These are phyloP conservation scores for Miniopterus natalensis DNA, from an alignment of 2,113 vertebrate genomes.

Conservation along the genomic window DNA sequence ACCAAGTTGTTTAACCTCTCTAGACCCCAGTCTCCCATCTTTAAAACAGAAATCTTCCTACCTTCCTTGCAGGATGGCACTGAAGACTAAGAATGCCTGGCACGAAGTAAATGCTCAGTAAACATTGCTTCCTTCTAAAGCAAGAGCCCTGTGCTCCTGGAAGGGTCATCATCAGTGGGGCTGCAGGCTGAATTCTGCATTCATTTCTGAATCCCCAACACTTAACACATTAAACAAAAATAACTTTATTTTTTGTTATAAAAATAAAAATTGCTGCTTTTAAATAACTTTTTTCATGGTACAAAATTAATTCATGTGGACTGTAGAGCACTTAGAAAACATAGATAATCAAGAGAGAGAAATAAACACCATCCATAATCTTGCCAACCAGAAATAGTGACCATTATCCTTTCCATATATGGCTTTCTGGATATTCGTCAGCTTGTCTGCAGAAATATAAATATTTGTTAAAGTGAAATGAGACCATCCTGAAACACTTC, in stretches of 20 bases:
- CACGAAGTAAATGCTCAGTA: background rate
- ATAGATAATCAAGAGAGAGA: background rate
- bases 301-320: background rate
- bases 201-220: background rate
- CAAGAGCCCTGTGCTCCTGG: too few relatives aligned
- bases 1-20: background rate
- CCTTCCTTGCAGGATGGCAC: background rate
- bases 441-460: background rate
- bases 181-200: background rate
- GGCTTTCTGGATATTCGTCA: background rate
- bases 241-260: background rate
- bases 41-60: background rate
- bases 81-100: background rate
- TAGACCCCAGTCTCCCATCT: background rate
- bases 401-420: background rate
- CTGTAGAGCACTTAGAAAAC: background rate
- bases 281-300: background rate
- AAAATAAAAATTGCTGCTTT: background rate
- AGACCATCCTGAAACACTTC: background rate
- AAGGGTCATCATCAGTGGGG: background rate
- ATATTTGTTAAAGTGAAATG: conserved; percentile 42
- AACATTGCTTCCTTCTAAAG: background rate
- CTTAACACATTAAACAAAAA: background rate
- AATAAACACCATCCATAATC: conserved; percentile 12
- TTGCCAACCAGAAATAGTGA: background rate